phyloP scores from a whole-genome alignment of 1,140 invertebrate genomes.

The Procambarus clarkii region DNA sequence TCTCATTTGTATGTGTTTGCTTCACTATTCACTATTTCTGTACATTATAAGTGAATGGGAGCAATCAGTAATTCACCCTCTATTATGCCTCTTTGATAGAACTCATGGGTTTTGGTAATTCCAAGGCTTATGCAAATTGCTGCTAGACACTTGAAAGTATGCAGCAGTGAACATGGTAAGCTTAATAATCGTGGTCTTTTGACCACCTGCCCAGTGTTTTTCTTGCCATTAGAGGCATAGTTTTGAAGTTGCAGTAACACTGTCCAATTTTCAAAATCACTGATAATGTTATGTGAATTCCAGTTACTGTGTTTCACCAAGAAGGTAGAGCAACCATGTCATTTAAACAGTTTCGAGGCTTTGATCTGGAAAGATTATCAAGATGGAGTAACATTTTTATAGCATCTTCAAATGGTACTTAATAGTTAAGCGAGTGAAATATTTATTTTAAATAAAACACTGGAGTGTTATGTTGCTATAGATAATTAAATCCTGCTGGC shows the following conservation, averaged over 20 bases:
- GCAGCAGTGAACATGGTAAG: constrained; percentile 7
- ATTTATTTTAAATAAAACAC: neutral
- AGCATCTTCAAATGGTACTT: neutral
- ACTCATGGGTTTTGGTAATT: neutral
- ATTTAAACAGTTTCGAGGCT: neutral
- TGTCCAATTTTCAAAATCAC: constrained; percentile 7
- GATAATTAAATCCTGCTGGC: neutral
- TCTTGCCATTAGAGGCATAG: constrained; percentile 20
- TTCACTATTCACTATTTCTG: neutral
- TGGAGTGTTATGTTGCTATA: neutral
- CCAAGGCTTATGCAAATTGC: neutral
- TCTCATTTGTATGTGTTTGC: neutral
- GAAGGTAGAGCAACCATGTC: constrained; percentile 2
- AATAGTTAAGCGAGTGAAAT: neutral
- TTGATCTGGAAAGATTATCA: neutral
- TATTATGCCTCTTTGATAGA: neutral
- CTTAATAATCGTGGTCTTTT: constrained; percentile 7
- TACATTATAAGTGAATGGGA: constrained; percentile 2
- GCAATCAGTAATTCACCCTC: neutral
- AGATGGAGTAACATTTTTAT: neutral
- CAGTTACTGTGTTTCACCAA: constrained; percentile 1
- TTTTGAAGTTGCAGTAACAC: neutral
- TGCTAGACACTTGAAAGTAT: constrained; percentile 15
- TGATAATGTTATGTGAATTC: neutral
- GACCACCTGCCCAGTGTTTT: constrained; percentile 15